Evolutionary conservation across 2,113 vertebrate genomes (phyloP).

Genomic region (Coptodon rendalli): DNA sequence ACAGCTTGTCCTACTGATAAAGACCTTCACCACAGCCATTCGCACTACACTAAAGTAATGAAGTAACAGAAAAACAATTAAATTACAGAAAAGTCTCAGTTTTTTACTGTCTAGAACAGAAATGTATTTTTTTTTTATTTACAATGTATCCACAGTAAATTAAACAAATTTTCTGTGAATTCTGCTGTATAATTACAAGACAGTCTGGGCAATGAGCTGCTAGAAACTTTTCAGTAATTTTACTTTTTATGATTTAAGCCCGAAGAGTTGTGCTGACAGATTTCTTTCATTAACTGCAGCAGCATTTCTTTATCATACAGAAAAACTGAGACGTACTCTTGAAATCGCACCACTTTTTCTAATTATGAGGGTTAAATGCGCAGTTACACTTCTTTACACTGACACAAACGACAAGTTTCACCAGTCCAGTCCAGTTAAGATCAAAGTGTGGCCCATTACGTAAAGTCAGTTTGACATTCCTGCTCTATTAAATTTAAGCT

Average conservation of each 20-base stretch:
- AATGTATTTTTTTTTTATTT: not conserved
- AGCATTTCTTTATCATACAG: not conserved
- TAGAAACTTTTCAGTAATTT: not conserved
- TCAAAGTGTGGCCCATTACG: not conserved
- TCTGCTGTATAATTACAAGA: not conserved
- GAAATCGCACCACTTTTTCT: not conserved
- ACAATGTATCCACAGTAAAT: not conserved
- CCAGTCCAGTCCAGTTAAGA: not conserved
- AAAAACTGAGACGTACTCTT: not conserved
- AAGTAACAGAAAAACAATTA: not conserved
- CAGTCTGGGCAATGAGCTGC: not conserved
- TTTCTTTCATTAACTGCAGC: not conserved
- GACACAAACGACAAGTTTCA: not conserved
- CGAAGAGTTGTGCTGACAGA: not conserved
- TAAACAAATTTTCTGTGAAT: not conserved
- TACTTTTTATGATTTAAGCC: not conserved
- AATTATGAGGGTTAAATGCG: not conserved
- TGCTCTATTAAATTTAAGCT: not conserved
- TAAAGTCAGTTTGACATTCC: not conserved
- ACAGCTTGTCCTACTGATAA: not conserved
- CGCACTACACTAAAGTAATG: not conserved
- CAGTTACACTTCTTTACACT: not conserved
- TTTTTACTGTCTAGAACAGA: not conserved
- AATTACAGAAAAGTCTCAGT: not conserved
- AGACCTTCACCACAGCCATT: not conserved